Base-by-base conservation (phyloP, 2,113 vertebrate genomes). In the Enhydra lutris region DNA sequence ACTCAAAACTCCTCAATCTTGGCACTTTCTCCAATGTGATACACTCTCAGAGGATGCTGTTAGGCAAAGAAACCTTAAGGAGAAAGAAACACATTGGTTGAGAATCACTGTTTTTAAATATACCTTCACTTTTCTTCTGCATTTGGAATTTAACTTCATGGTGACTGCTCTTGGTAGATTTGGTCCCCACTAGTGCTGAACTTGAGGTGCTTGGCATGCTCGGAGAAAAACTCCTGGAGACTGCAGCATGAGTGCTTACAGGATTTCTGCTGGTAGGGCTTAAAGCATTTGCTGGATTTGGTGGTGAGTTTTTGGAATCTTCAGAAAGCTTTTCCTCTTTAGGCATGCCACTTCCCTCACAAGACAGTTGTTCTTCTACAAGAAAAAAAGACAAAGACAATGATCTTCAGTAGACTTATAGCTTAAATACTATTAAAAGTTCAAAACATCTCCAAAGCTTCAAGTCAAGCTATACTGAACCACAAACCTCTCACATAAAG, bases 41-140 rank as follows among this genome's bases (percentile, higher is more conserved):
- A 94, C 7, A 65, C 39, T 91, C 81, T 73, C 52, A 69, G 8
- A 29, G 85, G 26, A 95, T 88, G 34, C 21, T 89, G 39, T 6
- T 47, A 36, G 36, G 21, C 55, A 36, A 69, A 55, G 47, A 93
- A 94, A 94, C 55, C n/a, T 95, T 78, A 85, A 89, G 31, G 59
- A 59, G 65, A 96, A 96, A 76, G 47, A 93, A 76, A 71, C 24
- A 97, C 61, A 95, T 1, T 74, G 39, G 26, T 36, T 95, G 42
- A 91, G 23, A 95, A 95, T 92, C 39, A 91, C 12, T 67, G 29
- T 83, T 95, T 94, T 91, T 88, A 14, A 90, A 97, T 98, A 63
- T 99, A 99, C 99, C 99, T 99, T 99, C 99, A 47, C 99, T 99
- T 95, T 99, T 98, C 97, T 98, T 98, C 96, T 99, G 99, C 2